phyloP scores from a whole-genome alignment of 2,888 invertebrate genomes.

The Pseudococcus viburni region DNA sequence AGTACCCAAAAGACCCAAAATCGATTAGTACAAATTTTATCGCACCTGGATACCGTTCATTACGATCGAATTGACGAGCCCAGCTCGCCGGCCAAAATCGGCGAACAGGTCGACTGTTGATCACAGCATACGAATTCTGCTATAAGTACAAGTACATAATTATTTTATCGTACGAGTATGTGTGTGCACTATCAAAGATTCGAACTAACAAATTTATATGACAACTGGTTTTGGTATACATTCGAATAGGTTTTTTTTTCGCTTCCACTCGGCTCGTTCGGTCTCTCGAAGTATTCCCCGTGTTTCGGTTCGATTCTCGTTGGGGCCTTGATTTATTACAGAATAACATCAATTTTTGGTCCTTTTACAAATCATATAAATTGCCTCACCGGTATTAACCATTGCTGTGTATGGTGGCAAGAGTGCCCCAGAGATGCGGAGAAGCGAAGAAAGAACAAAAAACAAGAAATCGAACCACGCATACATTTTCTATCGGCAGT shows the following conservation, averaged over 20 bases:
- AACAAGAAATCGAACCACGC: slow-evolving; percentile 57
- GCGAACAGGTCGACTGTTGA: not conserved
- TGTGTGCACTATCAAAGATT: not conserved
- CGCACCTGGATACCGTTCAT: too few species aligned
- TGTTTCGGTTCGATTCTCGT: not conserved
- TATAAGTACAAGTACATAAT: not conserved
- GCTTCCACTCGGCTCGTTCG: not conserved
- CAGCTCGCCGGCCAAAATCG: not conserved
- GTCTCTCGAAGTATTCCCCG: not conserved
- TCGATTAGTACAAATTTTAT: too few species aligned
- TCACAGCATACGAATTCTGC: too few species aligned
- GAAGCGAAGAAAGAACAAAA: not conserved
- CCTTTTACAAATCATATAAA: slow-evolving; percentile 59
- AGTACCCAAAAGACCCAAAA: too few species aligned
- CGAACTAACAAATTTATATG: slow-evolving; percentile 42
- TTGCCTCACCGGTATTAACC: slow-evolving; percentile 57
- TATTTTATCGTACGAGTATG: not conserved
- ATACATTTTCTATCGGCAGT: slow-evolving; percentile 51
- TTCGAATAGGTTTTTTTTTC: slow-evolving; percentile 1
- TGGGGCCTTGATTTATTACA: slow-evolving; percentile 55
- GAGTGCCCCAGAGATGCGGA: too few species aligned
- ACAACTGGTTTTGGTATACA: slow-evolving; percentile 29
- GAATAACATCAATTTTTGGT: slow-evolving; percentile 64
- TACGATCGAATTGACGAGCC: too few species aligned
- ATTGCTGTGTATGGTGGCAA: not conserved